Evolutionary conservation across 2,797 vertebrate genomes (phyloP), one percentile per base, ranked within the genome.

Genomic region (Heterohyrax brucei): DNA sequence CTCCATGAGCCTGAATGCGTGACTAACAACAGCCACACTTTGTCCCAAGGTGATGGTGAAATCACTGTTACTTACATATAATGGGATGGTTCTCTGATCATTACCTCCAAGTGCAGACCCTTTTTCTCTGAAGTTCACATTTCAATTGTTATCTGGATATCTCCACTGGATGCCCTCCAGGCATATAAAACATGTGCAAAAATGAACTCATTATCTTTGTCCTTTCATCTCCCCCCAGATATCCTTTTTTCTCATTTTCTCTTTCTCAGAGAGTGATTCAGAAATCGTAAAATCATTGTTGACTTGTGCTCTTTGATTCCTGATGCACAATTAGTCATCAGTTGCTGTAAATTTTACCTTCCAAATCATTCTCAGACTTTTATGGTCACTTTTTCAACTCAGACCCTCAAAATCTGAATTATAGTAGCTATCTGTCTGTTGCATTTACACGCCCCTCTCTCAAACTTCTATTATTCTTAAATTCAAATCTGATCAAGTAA

Each of bases 351-450:
- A 95, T 94, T 95, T 81, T 82, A 80, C 10, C 33, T 86, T 2
- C 56, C 56, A 94, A 59, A 73, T 93, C 7, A 87, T 93, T 95
- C 28, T 92, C 46, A 73, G 61, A 73, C 30, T 8, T 68, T 89
- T 83, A 87, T 83, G 39, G 28, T 75, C 28, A 88, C 46, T 76
- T 82, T 33, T 2, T 80, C 83, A 89, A 21, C 75, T 82, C 30
- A 56, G 82, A 28, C 18, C 50, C 28, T 82, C 48, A 89, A 92
- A 68, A 61, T 75, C 7, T 64, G 48, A 83, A 79, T 78, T 91
- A 91, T 70, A 64, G 10, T 10, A 56, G 14, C 10, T 81, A 56
- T 28, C 21, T 85, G 21, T 79, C 46, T 79, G 13, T 76, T 26
- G 28, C 61, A 76, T 70, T 90, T 75, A 39, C 7, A 33, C 21